Evolutionary conservation across 2,113 vertebrate genomes (phyloP).

Genomic region (Brachionichthys hirsutus): DNA sequence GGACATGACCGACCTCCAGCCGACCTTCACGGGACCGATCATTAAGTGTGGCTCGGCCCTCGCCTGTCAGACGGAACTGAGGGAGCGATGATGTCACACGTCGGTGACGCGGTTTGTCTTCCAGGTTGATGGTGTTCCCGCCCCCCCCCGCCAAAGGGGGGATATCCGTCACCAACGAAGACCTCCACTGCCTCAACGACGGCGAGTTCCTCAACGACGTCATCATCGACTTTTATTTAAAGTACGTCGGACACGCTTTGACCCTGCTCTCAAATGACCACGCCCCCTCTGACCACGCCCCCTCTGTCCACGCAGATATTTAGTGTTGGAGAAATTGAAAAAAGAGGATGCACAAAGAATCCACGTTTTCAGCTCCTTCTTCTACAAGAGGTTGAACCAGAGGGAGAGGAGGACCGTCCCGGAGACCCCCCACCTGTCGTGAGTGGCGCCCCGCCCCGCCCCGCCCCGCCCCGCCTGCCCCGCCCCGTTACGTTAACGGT

Average conservation of each 20-base stretch:
- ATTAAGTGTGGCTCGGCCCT: conserved; percentile 83
- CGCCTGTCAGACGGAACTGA: no score
- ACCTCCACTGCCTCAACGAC: conserved; percentile 96
- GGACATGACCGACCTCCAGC: conserved; percentile 88
- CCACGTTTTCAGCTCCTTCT: conserved; percentile 98
- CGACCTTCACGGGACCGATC: conserved; percentile 92
- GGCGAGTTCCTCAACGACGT: conserved; percentile 99
- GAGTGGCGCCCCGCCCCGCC: conserved; percentile 61
- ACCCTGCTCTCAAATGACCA: no score
- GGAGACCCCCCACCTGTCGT: conserved; percentile 90
- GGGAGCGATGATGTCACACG: no score
- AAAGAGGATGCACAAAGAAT: conserved; percentile 92
- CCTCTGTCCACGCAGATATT: conserved; percentile 80
- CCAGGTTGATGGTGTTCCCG: conserved; percentile 94
- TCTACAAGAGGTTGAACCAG: conserved; percentile 98
- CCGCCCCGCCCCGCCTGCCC: no score
- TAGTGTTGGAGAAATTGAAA: conserved; percentile 94
- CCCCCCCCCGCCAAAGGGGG: conserved; percentile 96
- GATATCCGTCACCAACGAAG: conserved; percentile 96
- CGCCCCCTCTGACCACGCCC: no score
- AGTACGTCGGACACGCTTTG: conserved; percentile 76
- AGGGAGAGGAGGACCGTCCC: conserved; percentile 85
- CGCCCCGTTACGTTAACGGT: no score
- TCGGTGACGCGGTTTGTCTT: conserved; percentile 5
- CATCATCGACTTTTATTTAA: conserved; percentile 99